Percentiles rank a stretch among this genome's conserved stretches.
Conservation (phyloP, 2,888 invertebrate species). For the Napeogenes inachia region DNA sequence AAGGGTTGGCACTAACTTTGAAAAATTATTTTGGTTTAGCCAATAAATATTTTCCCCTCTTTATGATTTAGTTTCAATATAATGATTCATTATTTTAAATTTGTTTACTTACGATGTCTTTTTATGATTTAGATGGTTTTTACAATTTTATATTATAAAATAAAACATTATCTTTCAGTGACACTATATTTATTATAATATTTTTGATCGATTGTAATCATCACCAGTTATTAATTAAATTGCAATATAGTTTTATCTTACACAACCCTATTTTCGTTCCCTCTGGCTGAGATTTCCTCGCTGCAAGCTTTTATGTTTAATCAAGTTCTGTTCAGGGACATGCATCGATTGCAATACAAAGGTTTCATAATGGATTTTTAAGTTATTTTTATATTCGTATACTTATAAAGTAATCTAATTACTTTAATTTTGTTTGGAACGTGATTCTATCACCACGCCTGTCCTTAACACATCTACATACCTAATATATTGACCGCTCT, state of each 20-base stretch:
- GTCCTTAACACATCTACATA: too few species aligned
- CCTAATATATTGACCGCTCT: too few species aligned
- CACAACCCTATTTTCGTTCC: slow-evolving; percentile 14
- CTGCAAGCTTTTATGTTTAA: slow-evolving; percentile 25
- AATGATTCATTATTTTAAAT: too few species aligned
- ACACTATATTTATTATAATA: too few species aligned
- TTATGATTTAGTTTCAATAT: background rate
- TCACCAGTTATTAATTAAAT: background rate
- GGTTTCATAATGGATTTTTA: slow-evolving; percentile 15
- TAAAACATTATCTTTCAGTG: too few species aligned
- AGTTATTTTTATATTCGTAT: background rate
- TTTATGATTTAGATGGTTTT: too few species aligned
- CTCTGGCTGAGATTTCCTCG: slow-evolving; percentile 18
- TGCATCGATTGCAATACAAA: slow-evolving; percentile 17
- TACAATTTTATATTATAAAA: too few species aligned
- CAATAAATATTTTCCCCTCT: background rate
- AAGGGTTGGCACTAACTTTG: slow-evolving; percentile 18
- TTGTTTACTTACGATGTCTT: too few species aligned
- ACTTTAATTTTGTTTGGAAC: too few species aligned
- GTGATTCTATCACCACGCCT: too few species aligned
- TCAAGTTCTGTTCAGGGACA: slow-evolving; percentile 24
- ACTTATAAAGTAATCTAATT: too few species aligned
- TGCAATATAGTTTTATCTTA: background rate
- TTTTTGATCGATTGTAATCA: too few species aligned
- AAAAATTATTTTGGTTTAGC: background rate